phyloP scores from a whole-genome alignment of 1,140 invertebrate genomes.

The Drosophila jambulina region DNA sequence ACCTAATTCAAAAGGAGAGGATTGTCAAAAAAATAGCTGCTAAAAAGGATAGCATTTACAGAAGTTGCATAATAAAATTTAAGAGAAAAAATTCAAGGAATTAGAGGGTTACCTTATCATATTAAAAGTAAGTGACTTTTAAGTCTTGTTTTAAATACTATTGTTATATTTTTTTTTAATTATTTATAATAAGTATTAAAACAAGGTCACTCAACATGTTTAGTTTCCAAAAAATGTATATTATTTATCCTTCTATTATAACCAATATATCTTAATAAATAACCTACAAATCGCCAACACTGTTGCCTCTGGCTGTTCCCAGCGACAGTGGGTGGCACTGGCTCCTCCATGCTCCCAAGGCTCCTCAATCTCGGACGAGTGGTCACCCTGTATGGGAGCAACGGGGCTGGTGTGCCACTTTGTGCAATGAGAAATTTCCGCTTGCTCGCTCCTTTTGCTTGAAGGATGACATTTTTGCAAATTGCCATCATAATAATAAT shows the following conservation, averaged over 20 bases:
- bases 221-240: too few relatives aligned
- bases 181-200: neutral
- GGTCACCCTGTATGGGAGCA: constrained; percentile 56
- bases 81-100: neutral
- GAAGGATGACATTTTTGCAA: constrained; percentile 80
- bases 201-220: neutral
- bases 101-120: neutral
- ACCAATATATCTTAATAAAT: neutral
- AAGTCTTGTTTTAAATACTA: neutral
- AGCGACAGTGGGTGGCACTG: constrained; percentile 14
- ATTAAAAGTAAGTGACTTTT: too few relatives aligned
- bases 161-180: neutral
- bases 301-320: neutral
- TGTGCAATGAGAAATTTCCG: constrained; percentile 81
- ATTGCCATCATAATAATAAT: constrained; percentile 83
- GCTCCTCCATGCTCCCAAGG: neutral
- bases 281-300: neutral
- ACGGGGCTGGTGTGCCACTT: constrained; percentile 54
- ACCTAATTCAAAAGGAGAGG: neutral
- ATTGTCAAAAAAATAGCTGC: neutral
- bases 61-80: neutral
- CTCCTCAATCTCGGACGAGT: constrained; percentile 13
- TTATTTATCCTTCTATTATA: neutral
- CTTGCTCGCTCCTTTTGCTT: constrained; percentile 59
- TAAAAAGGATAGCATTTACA: neutral